Conservation (phyloP, 2,113 vertebrate species). For the Myrmecobius fasciatus region DNA sequence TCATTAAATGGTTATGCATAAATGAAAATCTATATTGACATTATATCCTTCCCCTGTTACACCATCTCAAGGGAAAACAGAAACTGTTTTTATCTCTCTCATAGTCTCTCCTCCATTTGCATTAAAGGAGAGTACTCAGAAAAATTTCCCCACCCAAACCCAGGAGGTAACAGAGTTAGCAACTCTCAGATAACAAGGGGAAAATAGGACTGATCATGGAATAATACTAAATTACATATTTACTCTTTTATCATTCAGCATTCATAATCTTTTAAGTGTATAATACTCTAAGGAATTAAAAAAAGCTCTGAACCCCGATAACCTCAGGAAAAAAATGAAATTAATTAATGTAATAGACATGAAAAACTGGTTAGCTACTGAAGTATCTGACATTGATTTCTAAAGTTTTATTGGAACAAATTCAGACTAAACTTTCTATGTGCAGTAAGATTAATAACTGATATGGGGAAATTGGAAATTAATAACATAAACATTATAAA, state of each 20-base stretch:
- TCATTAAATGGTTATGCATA: neutral
- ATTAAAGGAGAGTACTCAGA: neutral
- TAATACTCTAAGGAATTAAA: neutral
- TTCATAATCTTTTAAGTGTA: neutral
- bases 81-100: neutral
- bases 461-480: neutral
- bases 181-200: neutral
- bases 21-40: neutral
- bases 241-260: neutral
- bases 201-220: neutral
- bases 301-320: neutral
- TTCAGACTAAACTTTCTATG: neutral
- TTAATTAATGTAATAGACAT: neutral
- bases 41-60: neutral
- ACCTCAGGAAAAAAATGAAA: neutral
- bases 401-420: neutral
- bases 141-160: neutral
- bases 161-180: neutral
- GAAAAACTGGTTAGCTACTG: neutral
- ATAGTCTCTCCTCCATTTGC: neutral
- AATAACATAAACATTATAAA: neutral
- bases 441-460: neutral
- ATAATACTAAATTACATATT: neutral
- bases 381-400: neutral
- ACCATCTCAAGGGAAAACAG: neutral